Base-by-base conservation (phyloP, 2,888 invertebrate genomes). In the Oxycera nigricornis region DNA sequence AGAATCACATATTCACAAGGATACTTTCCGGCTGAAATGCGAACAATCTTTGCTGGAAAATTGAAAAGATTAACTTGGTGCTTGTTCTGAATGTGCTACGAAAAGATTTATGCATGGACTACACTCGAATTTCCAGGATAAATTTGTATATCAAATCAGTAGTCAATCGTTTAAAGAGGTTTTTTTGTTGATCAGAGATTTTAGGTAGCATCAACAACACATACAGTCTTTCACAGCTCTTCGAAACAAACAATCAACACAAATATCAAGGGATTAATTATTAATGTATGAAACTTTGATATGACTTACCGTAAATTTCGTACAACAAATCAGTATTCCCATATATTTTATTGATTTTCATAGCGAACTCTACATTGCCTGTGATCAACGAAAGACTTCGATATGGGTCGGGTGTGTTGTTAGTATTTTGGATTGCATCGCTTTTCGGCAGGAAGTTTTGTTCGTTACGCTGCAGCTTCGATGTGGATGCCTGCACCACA, bases 271-370 rank as follows among this genome's bases (percentile, higher is more conserved):
- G n/a, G n/a, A n/a, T n/a, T n/a, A n/a, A n/a, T n/a, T n/a, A n/a
- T n/a, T n/a, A n/a, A n/a, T n/a, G n/a, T n/a, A n/a, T n/a, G n/a
- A n/a, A n/a, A n/a, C n/a, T n/a, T n/a, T n/a, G n/a, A n/a, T n/a
- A n/a, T n/a, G n/a, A 11, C 77, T 52, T 75, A 83, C 84, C 84
- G 74, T 82, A 84, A 26, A 82, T 79, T 78, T 82, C 83, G 81
- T 81, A 84, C 52, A 84, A 59, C 79, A 79, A 1, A 82, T 74
- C 0, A 80, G 75, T 24, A n/a, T 41, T 6, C 2, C 2, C 28
- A n/a, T 7, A 1, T 7, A 11, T 2, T 46, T 80, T 81, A 41
- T 81, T 78, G 61, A 79, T 82, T 79, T 82, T 82, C 39, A 81
- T 78, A 24, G 79, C 82, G 62, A 80, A 82, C 17, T 82, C 81